Percentiles rank a stretch among this genome's conserved stretches.
These are phyloP conservation scores for Calyptommatus sinebrachiatus DNA, from an alignment of 2,113 vertebrate species.

Conservation along the genomic window DNA sequence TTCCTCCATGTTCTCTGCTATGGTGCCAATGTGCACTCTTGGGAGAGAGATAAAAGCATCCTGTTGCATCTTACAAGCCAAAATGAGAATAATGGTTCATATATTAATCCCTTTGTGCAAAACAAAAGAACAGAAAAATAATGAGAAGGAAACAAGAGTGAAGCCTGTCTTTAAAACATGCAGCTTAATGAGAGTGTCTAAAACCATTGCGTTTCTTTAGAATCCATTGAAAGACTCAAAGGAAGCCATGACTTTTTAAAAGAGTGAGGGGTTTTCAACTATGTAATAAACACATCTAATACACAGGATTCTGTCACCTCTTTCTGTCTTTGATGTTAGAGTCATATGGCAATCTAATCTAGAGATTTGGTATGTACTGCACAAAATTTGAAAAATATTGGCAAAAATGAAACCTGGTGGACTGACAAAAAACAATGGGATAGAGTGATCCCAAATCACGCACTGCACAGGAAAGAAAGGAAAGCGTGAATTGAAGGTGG, in stretches of 20 bases:
- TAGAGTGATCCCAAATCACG: too few relatives aligned
- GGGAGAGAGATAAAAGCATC: conserved; percentile 64
- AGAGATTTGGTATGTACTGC: too few relatives aligned
- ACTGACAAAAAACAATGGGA: too few relatives aligned
- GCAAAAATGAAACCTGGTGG: too few relatives aligned
- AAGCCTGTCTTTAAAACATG: conserved; percentile 12
- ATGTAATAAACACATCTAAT: not conserved
- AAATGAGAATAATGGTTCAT: conserved; percentile 64
- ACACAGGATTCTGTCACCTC: too few relatives aligned
- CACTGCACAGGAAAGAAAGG: too few relatives aligned
- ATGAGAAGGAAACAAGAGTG: not conserved
- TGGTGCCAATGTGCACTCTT: conserved; percentile 49
- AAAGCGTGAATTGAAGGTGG: too few relatives aligned
- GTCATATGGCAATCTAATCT: not conserved
- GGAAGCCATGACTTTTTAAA: not conserved
- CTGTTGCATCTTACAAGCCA: conserved; percentile 56
- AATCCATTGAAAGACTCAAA: not conserved
- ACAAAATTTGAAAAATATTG: too few relatives aligned
- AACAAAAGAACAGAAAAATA: conserved; percentile 38
- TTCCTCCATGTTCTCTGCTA: conserved; percentile 65
- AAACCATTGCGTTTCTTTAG: not conserved
- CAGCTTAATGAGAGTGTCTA: conserved; percentile 31
- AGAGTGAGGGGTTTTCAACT: not conserved
- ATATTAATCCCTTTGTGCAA: conserved; percentile 57
- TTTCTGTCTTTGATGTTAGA: not conserved